A percentile compares a stretch with the other conserved stretches of the same genome.
phyloP scores from a whole-genome alignment of 2,797 vertebrate genomes.

The Apogon hyalosoma region DNA sequence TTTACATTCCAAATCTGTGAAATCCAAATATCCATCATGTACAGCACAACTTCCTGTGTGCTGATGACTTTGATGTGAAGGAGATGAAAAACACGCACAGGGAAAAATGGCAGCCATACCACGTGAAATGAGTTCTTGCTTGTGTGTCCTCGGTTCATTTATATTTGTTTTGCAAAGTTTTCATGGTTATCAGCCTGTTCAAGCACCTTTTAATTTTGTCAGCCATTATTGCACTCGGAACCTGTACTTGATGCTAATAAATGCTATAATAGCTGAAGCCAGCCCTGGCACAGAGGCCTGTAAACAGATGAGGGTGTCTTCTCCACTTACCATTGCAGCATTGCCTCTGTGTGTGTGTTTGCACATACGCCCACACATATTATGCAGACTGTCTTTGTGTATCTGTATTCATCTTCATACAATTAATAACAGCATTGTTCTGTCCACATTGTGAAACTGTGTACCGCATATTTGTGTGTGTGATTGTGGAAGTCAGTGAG shows the following conservation, averaged over 20 bases:
- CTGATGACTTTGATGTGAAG: conserved; percentile 59
- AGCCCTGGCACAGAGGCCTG: conserved; percentile 26
- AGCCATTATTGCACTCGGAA: conserved; percentile 58
- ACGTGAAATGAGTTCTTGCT: conserved; percentile 51
- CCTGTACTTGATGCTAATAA: conserved; percentile 54
- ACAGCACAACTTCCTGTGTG: conserved; percentile 22
- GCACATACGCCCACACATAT: conserved; percentile 24
- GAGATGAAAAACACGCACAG: conserved; percentile 46
- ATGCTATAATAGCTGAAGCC: conserved; percentile 48
- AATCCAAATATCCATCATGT: conserved; percentile 33
- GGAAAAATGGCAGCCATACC: conserved; percentile 39
- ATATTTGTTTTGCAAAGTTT: conserved; percentile 41
- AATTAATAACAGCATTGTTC: conserved; percentile 46
- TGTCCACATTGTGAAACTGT: conserved; percentile 41
- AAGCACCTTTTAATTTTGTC: conserved; percentile 54
- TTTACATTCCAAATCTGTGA: conserved; percentile 29
- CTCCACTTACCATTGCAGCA: conserved; percentile 25
- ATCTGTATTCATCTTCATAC: conserved; percentile 47
- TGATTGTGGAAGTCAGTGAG: conserved; percentile 22
- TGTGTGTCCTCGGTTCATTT: conserved; percentile 18
- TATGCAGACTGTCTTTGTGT: conserved; percentile 32
- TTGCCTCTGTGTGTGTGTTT: not conserved
- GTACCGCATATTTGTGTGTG: conserved; percentile 33
- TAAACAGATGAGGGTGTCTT: conserved; percentile 57
- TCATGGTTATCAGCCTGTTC: conserved; percentile 54